These are phyloP conservation scores for Procambarus clarkii DNA, from an alignment of 1,140 invertebrate genomes.

Conservation along the genomic window DNA sequence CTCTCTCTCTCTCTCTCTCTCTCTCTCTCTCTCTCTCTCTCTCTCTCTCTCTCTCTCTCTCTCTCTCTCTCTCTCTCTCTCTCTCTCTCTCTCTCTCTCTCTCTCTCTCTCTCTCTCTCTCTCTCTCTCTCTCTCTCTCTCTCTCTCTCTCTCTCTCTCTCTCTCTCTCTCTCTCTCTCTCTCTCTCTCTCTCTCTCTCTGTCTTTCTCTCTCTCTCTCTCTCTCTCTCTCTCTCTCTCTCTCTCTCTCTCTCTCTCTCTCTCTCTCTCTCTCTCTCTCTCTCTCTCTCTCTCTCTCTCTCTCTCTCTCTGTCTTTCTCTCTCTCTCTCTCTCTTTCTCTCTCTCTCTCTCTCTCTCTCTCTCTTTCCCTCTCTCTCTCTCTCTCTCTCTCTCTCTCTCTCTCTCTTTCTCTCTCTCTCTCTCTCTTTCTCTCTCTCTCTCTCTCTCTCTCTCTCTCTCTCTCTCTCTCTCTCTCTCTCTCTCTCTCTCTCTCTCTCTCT, in stretches of 20 bases:
- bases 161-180: background rate
- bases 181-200: background rate
- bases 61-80: background rate
- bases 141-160: background rate
- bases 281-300: background rate
- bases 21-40: background rate
- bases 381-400: no score
- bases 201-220: background rate
- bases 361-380: constrained; percentile 10
- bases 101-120: background rate
- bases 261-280: background rate
- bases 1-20: background rate
- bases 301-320: background rate
- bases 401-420: constrained; percentile 9
- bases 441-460: constrained; percentile 9
- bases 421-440: no score
- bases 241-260: background rate
- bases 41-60: background rate
- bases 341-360: background rate
- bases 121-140: background rate
- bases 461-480: no score
- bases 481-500: no score
- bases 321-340: background rate
- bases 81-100: no score
- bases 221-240: background rate